Conservation (phyloP, 92 coral and sea anemone species). For the Siderastrea radians region DNA sequence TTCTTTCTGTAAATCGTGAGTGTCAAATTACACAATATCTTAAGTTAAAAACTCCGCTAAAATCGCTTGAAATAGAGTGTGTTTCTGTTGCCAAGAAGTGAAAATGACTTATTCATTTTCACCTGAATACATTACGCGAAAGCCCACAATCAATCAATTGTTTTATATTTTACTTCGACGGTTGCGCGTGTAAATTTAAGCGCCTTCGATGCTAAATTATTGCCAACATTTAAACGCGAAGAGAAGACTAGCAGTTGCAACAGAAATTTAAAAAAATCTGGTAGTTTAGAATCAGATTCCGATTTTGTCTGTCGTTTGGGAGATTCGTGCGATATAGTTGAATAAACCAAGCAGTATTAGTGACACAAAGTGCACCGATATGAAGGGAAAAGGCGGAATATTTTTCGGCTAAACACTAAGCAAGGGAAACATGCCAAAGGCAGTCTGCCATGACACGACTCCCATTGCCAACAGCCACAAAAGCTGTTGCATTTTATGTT, state of each 20-base stretch:
- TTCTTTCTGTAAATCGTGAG: no score
- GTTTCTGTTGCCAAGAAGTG: background rate
- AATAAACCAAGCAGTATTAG: background rate
- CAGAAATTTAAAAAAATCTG: background rate
- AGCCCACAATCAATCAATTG: background rate
- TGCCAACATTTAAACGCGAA: background rate
- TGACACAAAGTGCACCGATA: background rate
- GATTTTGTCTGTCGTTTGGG: background rate
- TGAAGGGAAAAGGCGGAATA: background rate
- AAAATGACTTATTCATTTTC: background rate
- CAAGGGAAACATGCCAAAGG: background rate
- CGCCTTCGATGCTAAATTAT: background rate
- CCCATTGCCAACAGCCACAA: background rate
- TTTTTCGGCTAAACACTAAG: background rate
- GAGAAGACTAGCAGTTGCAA: background rate
- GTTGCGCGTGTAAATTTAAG: background rate
- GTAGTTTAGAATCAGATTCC: background rate
- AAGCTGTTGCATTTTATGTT: background rate
- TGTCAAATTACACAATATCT: background rate
- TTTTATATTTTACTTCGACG: background rate
- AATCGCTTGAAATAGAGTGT: background rate
- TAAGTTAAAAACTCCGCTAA: background rate
- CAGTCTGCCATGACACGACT: background rate
- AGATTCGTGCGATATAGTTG: background rate
- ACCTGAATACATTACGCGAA: slow-evolving; percentile 9